phyloP scores from a whole-genome alignment of 2,888 invertebrate species.

The Hofmannophila pseudospretella region DNA sequence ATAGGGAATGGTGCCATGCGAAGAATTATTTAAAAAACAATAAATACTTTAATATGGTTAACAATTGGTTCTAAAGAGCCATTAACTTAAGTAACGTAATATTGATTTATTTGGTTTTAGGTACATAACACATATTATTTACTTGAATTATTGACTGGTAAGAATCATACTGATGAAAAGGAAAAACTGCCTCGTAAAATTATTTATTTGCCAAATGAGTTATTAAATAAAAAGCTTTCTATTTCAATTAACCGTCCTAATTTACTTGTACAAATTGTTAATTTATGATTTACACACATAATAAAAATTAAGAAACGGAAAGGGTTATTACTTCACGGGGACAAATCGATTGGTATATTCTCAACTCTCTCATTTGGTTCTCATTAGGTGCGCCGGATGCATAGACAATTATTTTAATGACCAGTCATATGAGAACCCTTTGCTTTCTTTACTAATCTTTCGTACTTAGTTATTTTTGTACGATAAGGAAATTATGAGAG shows the following conservation, averaged over 20 bases:
- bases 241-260: too few relatives aligned
- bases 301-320: slow-evolving; percentile 48
- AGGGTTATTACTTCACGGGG: slow-evolving; percentile 64
- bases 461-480: slow-evolving; percentile 18
- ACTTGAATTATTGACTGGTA: too few relatives aligned
- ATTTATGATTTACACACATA: slow-evolving; percentile 18
- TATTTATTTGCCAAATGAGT: too few relatives aligned
- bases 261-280: neutral
- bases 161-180: too few relatives aligned
- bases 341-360: slow-evolving; percentile 64
- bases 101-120: too few relatives aligned
- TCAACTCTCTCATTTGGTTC: slow-evolving; percentile 70
- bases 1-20: slow-evolving; percentile 1
- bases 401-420: slow-evolving; percentile 58
- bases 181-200: too few relatives aligned
- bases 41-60: too few relatives aligned
- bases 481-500: slow-evolving; percentile 15
- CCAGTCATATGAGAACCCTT: slow-evolving; percentile 49
- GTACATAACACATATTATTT: too few relatives aligned
- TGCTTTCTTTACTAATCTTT: slow-evolving; percentile 34
- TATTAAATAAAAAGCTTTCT: too few relatives aligned
- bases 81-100: too few relatives aligned
- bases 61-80: too few relatives aligned
- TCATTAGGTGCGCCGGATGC: slow-evolving; percentile 69
- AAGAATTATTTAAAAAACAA: neutral